Conservation (phyloP, 2,888 invertebrate species). For the Hydrotaea cyrtoneurina region DNA sequence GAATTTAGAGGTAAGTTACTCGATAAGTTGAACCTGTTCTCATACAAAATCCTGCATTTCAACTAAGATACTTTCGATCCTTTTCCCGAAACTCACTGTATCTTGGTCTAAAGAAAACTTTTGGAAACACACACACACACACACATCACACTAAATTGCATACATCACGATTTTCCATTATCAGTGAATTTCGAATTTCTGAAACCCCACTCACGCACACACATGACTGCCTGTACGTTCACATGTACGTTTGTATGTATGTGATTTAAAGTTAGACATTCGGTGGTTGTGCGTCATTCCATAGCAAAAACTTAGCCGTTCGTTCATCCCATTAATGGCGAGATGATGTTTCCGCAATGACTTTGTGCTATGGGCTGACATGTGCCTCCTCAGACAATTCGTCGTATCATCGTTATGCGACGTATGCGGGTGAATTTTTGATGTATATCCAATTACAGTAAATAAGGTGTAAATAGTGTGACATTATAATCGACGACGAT, state of each 20-base stretch:
- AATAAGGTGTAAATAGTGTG: slow-evolving; percentile 19
- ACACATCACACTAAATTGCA: not conserved
- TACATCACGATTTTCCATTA: slow-evolving; percentile 17
- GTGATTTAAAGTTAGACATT: not conserved
- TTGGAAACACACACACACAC: too few species aligned
- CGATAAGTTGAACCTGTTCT: too few species aligned
- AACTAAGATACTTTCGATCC: not conserved
- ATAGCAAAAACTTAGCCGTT: not conserved
- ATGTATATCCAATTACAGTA: not conserved
- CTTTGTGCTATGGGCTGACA: not conserved
- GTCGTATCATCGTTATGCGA: not conserved
- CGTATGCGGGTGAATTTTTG: not conserved
- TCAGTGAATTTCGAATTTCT: not conserved
- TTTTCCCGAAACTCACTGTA: not conserved
- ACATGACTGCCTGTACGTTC: too few species aligned
- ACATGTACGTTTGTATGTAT: too few species aligned
- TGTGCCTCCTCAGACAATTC: not conserved
- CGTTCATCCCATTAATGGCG: not conserved
- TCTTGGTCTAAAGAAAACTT: not conserved
- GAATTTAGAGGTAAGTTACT: too few species aligned
- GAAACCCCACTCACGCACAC: not conserved
- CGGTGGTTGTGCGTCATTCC: not conserved
- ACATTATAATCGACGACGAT: slow-evolving; percentile 8
- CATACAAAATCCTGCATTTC: not conserved
- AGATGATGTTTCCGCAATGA: not conserved